These are phyloP conservation scores for Carapus acus DNA, from an alignment of 2,797 vertebrate species.

Conservation along the genomic window DNA sequence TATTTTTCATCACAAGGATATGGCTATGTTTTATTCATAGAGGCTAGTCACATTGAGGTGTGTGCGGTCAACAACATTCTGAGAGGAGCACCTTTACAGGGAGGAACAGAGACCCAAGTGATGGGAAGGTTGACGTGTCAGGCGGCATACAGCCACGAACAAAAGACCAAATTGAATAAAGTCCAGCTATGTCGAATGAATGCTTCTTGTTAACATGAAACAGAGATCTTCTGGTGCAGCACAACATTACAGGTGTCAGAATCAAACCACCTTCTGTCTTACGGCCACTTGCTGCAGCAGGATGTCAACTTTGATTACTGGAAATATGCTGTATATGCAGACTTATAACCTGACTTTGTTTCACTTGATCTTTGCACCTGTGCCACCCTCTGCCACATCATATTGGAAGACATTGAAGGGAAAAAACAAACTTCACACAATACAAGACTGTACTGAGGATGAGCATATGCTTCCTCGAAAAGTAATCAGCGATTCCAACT, in stretches of 20 bases:
- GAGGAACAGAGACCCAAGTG: conserved; percentile 1
- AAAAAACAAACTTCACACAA: too few relatives aligned
- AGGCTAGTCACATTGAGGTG: conserved; percentile 20
- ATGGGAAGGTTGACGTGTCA: not conserved
- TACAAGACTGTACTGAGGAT: too few relatives aligned
- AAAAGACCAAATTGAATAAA: not conserved
- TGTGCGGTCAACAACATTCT: conserved; percentile 5
- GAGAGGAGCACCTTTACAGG: conserved; percentile 5
- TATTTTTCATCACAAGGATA: conserved; percentile 40
- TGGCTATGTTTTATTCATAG: conserved; percentile 51
- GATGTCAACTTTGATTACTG: too few relatives aligned
- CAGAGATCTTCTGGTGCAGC: not conserved
- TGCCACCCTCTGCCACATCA: too few relatives aligned
- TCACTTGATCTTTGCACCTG: too few relatives aligned
- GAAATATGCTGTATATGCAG: too few relatives aligned
- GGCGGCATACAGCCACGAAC: not conserved
- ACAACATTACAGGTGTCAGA: not conserved
- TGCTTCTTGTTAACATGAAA: not conserved
- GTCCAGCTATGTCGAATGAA: not conserved
- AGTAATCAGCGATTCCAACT: too few relatives aligned
- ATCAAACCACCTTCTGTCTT: not conserved
- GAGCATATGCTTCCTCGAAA: too few relatives aligned
- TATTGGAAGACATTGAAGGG: too few relatives aligned
- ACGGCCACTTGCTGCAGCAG: not conserved
- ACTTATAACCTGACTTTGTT: too few relatives aligned